Base-by-base conservation (phyloP, 2,797 vertebrate species). In the Cuniculus paca region DNA sequence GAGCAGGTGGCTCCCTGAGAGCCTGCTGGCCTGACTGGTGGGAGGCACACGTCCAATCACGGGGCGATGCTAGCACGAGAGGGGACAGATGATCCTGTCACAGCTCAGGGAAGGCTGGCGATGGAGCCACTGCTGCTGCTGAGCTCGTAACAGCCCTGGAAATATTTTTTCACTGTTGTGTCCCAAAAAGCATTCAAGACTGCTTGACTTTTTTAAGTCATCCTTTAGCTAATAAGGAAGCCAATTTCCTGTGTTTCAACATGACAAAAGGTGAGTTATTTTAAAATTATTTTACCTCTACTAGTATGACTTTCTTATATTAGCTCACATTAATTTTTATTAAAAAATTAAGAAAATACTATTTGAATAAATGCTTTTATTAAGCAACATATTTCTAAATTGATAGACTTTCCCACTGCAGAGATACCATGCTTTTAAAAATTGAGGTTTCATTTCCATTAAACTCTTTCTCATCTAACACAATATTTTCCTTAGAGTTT, bases 301-400 rank as follows among this genome's bases (percentile, higher is more conserved):
- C 48, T 12, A 79, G 50, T 56, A 87, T 77, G 82, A 78, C n/a
- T 85, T 93, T 77, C n/a, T 91, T 91, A 39, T 80, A 65, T 80
- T 58, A 90, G 1, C 6, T 19, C 19, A 54, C 10, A 77, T 83
- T 90, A 68, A 45, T 4, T 80, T 95, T 83, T 85, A 85, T 54
- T 2, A 90, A 70, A 95, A 88, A 72, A 31, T 65, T 65, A 89
- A 65, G 79, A 50, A 54, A 93, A 97, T 82, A n/a, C 26, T 52
- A 89, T 56, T 89, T 82, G 39, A 45, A 97, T 31, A 88, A 94
- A 93, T 94, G 48, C 6, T 88, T 97, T 95, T 96, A 94, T 96
- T 97, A 91, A 87, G 22, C 54, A 74, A 78, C 50, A n/a, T 87
- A 80, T 90, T 95, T 93, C 87, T 50, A 63, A 82, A 86, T 28